Percentiles rank a stretch among this genome's conserved stretches.
Evolutionary conservation across 2,888 invertebrate genomes (phyloP).

Genomic region (Graphium colonna): DNA sequence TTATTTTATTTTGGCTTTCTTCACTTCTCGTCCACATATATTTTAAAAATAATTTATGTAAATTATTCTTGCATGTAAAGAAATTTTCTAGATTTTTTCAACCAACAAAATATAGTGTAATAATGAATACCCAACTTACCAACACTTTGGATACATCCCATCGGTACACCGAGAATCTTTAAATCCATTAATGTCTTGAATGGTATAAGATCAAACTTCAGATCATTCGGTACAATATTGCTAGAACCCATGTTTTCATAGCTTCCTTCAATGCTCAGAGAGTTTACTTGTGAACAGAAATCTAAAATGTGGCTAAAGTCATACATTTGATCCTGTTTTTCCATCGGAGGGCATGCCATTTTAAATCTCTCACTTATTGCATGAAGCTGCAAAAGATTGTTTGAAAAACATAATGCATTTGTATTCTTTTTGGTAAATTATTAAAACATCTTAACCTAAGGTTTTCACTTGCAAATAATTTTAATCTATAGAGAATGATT

Average conservation of each 20-base stretch:
- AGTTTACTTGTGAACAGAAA: conserved; percentile 88
- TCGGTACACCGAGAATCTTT: conserved; percentile 83
- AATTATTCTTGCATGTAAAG: background rate
- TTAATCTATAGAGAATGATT: too few species aligned
- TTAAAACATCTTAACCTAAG: too few species aligned
- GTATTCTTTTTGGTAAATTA: too few species aligned
- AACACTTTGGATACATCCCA: conserved; percentile 84
- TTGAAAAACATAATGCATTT: too few species aligned
- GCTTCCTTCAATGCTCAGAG: conserved; percentile 84
- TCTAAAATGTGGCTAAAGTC: conserved; percentile 96
- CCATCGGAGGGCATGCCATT: conserved; percentile 90
- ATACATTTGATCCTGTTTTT: conserved; percentile 87
- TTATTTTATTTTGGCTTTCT: too few species aligned
- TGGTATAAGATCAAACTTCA: conserved; percentile 89
- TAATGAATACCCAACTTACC: conserved; percentile 47
- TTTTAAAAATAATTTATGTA: too few species aligned
- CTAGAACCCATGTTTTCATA: conserved; percentile 86
- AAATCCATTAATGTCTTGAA: conserved; percentile 90
- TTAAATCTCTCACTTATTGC: conserved; percentile 94
- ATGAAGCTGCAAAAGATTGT: conserved; percentile 88
- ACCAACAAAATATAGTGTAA: background rate
- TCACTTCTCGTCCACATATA: too few species aligned
- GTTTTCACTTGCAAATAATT: too few species aligned
- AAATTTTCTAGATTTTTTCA: background rate
- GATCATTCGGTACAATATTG: conserved; percentile 89